Evolutionary conservation across 2,797 vertebrate species (phyloP).

Genomic region (Perodicticus potto): DNA sequence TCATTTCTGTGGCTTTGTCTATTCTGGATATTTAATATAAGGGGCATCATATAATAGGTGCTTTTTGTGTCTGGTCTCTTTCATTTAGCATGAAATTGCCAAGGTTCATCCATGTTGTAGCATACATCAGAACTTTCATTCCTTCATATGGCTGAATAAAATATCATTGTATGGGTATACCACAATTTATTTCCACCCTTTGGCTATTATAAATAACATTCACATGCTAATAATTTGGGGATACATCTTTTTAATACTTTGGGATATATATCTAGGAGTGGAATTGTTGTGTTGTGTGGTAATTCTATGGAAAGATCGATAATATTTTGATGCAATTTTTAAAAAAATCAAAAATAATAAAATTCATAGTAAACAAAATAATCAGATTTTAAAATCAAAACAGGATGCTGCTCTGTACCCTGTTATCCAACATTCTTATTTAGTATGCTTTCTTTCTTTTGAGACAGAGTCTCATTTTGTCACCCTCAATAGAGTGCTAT

Average conservation of each 20-base stretch:
- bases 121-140: slow-evolving; percentile 28
- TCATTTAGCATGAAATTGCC: slow-evolving; percentile 35
- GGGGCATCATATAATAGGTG: background rate
- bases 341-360: background rate
- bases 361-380: background rate
- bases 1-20: slow-evolving; percentile 38
- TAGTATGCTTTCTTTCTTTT: no score
- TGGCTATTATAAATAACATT: background rate
- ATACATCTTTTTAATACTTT: slow-evolving; percentile 35
- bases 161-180: slow-evolving; percentile 22
- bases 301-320: slow-evolving; percentile 16
- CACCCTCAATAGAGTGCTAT: no score
- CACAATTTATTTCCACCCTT: slow-evolving; percentile 28
- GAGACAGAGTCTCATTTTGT: no score
- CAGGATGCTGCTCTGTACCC: background rate
- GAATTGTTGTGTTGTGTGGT: slow-evolving; percentile 1
- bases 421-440: background rate
- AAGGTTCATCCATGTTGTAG: slow-evolving; percentile 2
- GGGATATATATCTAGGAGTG: background rate
- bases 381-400: background rate
- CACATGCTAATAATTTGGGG: background rate
- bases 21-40: slow-evolving; percentile 34
- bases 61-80: slow-evolving; percentile 34
- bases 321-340: slow-evolving; percentile 24
- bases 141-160: slow-evolving; percentile 52